A percentile compares a stretch with the other conserved stretches of the same genome.
phyloP scores from a whole-genome alignment of 2,113 vertebrate species.

The Amphiprion percula region DNA sequence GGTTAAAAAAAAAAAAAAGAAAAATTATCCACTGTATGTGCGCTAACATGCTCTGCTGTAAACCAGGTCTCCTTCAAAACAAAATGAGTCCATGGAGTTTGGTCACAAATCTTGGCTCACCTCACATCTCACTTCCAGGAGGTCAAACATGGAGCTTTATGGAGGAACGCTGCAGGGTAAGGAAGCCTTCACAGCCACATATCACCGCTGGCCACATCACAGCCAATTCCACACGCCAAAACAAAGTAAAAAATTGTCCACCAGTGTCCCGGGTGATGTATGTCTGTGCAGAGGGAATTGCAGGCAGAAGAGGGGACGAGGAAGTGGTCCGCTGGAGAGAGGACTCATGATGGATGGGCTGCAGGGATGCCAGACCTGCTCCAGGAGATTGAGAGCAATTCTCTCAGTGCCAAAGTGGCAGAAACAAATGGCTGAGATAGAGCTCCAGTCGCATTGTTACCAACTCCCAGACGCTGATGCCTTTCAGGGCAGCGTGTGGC shows the following conservation, averaged over 20 bases:
- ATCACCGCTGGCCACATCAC: conserved; percentile 32
- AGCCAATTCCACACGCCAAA: conserved; percentile 33
- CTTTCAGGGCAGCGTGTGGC: conserved; percentile 44
- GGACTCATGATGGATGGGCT: conserved; percentile 71
- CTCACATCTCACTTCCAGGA: conserved; percentile 14
- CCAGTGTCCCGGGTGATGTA: conserved; percentile 56
- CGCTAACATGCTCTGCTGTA: background rate
- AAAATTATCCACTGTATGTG: background rate
- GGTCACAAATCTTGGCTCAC: conserved; percentile 43
- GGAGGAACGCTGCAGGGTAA: background rate
- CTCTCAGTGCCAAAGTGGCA: conserved; percentile 74
- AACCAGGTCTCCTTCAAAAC: conserved; percentile 19
- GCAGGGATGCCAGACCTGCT: conserved; percentile 68
- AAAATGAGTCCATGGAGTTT: conserved; percentile 41
- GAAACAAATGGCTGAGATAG: conserved; percentile 73
- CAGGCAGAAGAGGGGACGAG: conserved; percentile 36
- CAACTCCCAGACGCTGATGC: conserved; percentile 68
- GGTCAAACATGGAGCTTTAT: conserved; percentile 44
- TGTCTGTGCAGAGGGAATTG: conserved; percentile 66
- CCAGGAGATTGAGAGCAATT: conserved; percentile 68
- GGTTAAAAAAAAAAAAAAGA: background rate
- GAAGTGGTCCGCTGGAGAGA: conserved; percentile 61
- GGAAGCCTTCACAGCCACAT: conserved; percentile 25
- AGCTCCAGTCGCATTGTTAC: conserved; percentile 60
- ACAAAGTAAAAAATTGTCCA: conserved; percentile 38